These are phyloP conservation scores for Erebia epiphron DNA, from an alignment of 2,888 invertebrate genomes.

Conservation along the genomic window DNA sequence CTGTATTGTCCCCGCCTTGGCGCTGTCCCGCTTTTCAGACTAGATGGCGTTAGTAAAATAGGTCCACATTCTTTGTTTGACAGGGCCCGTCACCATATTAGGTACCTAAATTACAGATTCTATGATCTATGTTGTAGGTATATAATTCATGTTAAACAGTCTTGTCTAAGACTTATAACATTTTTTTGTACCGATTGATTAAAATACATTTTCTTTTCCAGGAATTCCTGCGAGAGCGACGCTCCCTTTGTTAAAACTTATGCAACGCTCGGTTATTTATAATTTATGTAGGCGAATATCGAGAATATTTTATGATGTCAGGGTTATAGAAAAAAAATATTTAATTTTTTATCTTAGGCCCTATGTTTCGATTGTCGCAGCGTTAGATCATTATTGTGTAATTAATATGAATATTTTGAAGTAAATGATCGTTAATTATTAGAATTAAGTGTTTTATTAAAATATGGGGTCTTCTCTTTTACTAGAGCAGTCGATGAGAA, in stretches of 20 bases:
- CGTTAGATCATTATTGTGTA: slow-evolving; percentile 73
- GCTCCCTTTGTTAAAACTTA: slow-evolving; percentile 97
- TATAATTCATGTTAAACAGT: no score
- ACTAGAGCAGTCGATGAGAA: no score
- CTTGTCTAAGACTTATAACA: background rate
- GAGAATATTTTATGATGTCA: slow-evolving; percentile 72
- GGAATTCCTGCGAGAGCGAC: slow-evolving; percentile 93
- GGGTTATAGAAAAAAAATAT: slow-evolving; percentile 67
- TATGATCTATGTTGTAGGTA: no score
- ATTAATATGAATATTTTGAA: slow-evolving; percentile 79
- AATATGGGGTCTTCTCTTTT: background rate
- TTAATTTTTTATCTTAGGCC: slow-evolving; percentile 76
- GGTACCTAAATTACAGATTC: no score
- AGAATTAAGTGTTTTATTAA: slow-evolving; percentile 71
- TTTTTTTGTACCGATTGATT: slow-evolving; percentile 7
- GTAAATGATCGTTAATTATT: slow-evolving; percentile 83
- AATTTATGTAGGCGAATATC: slow-evolving; percentile 82
- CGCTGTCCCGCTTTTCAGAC: no score
- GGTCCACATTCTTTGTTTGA: no score
- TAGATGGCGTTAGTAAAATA: no score
- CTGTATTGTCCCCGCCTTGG: no score
- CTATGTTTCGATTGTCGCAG: slow-evolving; percentile 70
- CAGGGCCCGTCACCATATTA: no score
- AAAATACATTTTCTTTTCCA: slow-evolving; percentile 78
- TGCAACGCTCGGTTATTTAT: slow-evolving; percentile 96